Percentiles rank a stretch among this genome's conserved stretches.
phyloP scores from a whole-genome alignment of 2,888 invertebrate genomes.

The Cyaniris semiargus region DNA sequence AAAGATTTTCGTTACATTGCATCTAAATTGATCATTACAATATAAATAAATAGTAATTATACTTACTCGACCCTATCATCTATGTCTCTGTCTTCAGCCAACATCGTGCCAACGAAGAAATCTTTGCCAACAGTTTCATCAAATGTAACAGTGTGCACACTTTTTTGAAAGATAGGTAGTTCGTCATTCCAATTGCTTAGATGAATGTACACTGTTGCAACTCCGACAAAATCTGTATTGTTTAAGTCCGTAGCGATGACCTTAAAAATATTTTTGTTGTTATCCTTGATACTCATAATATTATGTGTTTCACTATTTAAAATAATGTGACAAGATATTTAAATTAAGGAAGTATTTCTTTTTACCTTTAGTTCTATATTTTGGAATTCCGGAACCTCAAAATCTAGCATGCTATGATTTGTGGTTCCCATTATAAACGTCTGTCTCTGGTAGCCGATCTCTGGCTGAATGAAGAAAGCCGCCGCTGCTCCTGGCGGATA shows the following conservation, averaged over 20 bases:
- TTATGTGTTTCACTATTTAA: not conserved
- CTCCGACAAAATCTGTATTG: slow-evolving; percentile 55
- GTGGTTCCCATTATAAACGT: slow-evolving; percentile 79
- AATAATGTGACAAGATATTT: not conserved
- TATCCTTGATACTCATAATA: not conserved
- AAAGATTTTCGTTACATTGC: slow-evolving; percentile 30
- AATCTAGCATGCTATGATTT: slow-evolving; percentile 80
- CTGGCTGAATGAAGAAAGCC: slow-evolving; percentile 82
- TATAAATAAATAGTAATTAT: not conserved
- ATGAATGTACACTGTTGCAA: slow-evolving; percentile 67
- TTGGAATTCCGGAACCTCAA: slow-evolving; percentile 76
- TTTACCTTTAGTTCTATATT: slow-evolving; percentile 61
- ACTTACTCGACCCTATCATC: slow-evolving; percentile 81
- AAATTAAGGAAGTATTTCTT: not conserved
- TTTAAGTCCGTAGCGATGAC: slow-evolving; percentile 64
- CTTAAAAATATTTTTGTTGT: slow-evolving; percentile 44
- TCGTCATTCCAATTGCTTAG: slow-evolving; percentile 87
- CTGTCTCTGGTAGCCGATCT: slow-evolving; percentile 80
- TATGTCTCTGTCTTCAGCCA: slow-evolving; percentile 83
- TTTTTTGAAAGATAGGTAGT: slow-evolving; percentile 79
- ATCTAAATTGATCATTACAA: not conserved
- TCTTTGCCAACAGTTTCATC: slow-evolving; percentile 79
- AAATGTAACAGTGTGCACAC: slow-evolving; percentile 60
- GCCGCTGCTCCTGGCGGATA: slow-evolving; percentile 58
- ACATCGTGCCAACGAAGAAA: slow-evolving; percentile 71